Evolutionary conservation across 2,888 invertebrate species (phyloP).

Genomic region (Drosophila antonietae): DNA sequence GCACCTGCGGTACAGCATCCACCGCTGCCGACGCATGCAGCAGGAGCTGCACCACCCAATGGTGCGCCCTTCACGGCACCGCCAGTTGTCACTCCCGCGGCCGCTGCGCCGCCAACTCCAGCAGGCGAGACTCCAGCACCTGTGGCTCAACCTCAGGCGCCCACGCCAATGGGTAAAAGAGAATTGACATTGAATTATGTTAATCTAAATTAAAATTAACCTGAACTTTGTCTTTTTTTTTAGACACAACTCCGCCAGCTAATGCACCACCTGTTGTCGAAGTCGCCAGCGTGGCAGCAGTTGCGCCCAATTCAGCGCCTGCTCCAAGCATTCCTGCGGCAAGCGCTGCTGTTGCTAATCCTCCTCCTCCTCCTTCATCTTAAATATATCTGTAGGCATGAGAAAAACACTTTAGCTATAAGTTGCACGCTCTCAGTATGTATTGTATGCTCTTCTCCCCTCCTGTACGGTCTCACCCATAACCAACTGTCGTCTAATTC

Average conservation of each 20-base stretch:
- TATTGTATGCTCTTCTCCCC: slow-evolving; percentile 59
- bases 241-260: slow-evolving; percentile 69
- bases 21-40: slow-evolving; percentile 58
- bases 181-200: neutral
- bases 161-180: slow-evolving; percentile 67
- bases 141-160: slow-evolving; percentile 50
- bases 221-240: neutral
- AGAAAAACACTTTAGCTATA: slow-evolving; percentile 55
- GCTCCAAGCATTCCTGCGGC: slow-evolving; percentile 67
- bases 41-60: slow-evolving; percentile 56
- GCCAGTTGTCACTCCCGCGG: slow-evolving; percentile 42
- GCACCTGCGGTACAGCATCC: slow-evolving; percentile 62
- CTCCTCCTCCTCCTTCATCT: slow-evolving; percentile 61
- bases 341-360: slow-evolving; percentile 34
- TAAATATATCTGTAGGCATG: slow-evolving; percentile 59
- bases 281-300: slow-evolving; percentile 37
- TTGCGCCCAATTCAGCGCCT: slow-evolving; percentile 40
- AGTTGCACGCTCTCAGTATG: slow-evolving; percentile 72
- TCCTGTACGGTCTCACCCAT: neutral
- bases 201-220: neutral
- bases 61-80: slow-evolving; percentile 60
- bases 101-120: slow-evolving; percentile 30
- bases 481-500: slow-evolving; percentile 31
- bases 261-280: slow-evolving; percentile 55
- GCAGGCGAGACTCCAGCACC: slow-evolving; percentile 41